These are phyloP conservation scores for Rosalia funebris DNA, from an alignment of 2,888 invertebrate genomes.

Conservation along the genomic window DNA sequence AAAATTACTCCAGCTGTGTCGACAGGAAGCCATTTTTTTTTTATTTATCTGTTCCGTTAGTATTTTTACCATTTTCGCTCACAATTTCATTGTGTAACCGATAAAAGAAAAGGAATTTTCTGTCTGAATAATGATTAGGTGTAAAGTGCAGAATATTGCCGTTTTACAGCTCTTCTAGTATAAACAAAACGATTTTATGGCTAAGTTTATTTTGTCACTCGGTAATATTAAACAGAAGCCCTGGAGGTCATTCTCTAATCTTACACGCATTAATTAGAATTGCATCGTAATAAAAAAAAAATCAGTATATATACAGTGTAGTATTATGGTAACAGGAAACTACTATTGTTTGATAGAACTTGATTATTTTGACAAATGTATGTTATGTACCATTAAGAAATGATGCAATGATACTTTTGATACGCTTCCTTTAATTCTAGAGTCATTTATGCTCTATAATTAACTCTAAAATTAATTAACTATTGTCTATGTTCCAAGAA, in stretches of 20 bases:
- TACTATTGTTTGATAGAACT: too few relatives aligned
- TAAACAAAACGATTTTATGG: neutral
- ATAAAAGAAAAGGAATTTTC: neutral
- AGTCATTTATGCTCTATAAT: too few relatives aligned
- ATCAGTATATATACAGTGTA: too few relatives aligned
- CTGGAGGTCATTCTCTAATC: conserved; percentile 12
- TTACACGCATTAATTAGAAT: neutral
- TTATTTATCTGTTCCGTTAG: neutral
- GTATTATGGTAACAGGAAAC: too few relatives aligned
- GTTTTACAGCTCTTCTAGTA: neutral
- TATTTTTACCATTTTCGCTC: neutral
- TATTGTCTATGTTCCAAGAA: too few relatives aligned
- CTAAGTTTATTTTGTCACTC: neutral
- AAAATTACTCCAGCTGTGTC: neutral
- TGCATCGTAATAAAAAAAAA: neutral
- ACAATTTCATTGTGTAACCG: neutral
- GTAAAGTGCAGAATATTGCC: neutral
- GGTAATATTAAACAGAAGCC: neutral
- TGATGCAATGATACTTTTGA: too few relatives aligned
- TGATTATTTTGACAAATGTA: too few relatives aligned
- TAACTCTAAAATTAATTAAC: too few relatives aligned
- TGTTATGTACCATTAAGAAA: too few relatives aligned
- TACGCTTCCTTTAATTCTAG: too few relatives aligned
- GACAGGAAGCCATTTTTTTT: neutral
- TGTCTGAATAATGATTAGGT: neutral